Base-by-base conservation (phyloP, 2,113 vertebrate genomes). In the Prolemur simus region DNA sequence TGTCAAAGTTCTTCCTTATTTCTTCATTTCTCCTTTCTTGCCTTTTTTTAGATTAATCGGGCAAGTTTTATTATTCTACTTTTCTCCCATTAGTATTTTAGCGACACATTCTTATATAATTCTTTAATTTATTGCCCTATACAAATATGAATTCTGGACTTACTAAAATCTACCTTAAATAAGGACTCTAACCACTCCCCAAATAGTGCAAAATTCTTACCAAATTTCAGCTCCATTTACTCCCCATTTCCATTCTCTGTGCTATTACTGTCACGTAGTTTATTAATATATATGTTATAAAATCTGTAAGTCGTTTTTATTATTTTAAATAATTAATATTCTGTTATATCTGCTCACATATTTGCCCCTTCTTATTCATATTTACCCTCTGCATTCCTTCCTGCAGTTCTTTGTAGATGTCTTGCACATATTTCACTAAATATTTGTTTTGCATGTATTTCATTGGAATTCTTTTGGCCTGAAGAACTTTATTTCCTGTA, bases 61-160 rank as follows among this genome's bases (percentile, higher is more conserved):
- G 6, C 49, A 34, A 85, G 27, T 88, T 74, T 87, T 95, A 95
- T 87, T 95, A 95, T 76, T 83, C 34, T 2, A n/a, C 52, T 83
- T 76, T 78, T 95, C 47, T 92, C 37, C 69, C 45, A 45, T 82
- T 82, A 66, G 25, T 76, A 66, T 58, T 94, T 89, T 74, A 95
- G 32, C 66, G 34, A 92, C 87, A 58, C 47, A 49, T 58, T 95
- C 56, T 76, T 83, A 34, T 82, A 34, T 76, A 84, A 89, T 68
- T 52, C 45, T 84, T 77, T 78, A 54, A 63, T 20, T 87, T 54
- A 9, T 27, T 84, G 23, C n/a, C n/a, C 4, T 81, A 20, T 64
- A 21, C n/a, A 52, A 49, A 89, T 84, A 39, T 25, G 20, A 69
- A 82, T 82, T 5, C 47, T 69, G 18, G 39, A 78, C 49, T 76